Evolutionary conservation across 1,140 invertebrate species (phyloP).

Genomic region (Neotoxoptera formosana): DNA sequence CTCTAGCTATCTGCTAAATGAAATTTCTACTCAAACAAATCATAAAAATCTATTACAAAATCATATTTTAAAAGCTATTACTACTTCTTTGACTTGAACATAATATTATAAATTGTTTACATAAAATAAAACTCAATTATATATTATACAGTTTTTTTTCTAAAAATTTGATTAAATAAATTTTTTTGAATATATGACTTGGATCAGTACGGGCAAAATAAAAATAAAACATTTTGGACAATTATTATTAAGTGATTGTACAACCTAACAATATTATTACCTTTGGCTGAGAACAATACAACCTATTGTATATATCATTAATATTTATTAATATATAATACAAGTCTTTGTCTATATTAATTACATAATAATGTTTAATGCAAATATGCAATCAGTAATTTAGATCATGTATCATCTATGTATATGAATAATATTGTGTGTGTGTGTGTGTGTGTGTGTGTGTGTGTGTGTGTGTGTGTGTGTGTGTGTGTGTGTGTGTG

Average conservation of each 20-base stretch:
- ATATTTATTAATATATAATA: neutral
- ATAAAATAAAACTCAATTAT: neutral
- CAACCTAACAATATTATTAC: neutral
- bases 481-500: neutral
- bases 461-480: neutral
- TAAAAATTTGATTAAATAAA: too few species aligned
- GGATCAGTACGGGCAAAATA: neutral
- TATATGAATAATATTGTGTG: neutral
- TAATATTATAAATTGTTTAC: neutral
- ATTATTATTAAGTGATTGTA: neutral
- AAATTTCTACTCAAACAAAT: neutral
- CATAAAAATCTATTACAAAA: too few species aligned
- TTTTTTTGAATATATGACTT: neutral
- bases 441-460: neutral
- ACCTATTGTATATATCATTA: neutral
- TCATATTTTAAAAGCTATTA: too few species aligned
- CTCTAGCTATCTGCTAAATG: neutral
- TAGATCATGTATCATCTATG: neutral
- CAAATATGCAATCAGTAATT: conserved; percentile 10
- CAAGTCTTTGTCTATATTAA: neutral
- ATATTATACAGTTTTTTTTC: too few species aligned
- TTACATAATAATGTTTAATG: neutral
- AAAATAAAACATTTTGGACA: neutral
- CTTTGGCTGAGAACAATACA: neutral
- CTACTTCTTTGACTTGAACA: too few species aligned